Evolutionary conservation across 2,113 vertebrate genomes (phyloP).

Genomic region (Antigone vipio): DNA sequence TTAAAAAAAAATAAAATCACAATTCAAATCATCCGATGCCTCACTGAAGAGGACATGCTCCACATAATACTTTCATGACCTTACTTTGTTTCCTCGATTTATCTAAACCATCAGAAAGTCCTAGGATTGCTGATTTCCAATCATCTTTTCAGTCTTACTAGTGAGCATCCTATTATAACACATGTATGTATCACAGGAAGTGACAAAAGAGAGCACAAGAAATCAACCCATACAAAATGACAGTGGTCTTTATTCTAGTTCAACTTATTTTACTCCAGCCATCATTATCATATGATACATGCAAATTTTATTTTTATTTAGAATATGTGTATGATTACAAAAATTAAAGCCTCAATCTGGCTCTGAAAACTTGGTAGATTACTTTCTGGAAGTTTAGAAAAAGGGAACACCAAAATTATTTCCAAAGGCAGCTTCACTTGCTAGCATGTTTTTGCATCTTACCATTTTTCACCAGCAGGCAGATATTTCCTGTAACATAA

Average conservation of each 20-base stretch:
- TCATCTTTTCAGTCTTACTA: background rate
- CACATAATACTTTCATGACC: background rate
- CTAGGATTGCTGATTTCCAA: background rate
- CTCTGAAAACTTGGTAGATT: background rate
- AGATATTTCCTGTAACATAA: background rate
- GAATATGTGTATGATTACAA: background rate
- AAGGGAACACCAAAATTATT: background rate
- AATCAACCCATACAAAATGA: background rate
- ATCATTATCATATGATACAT: background rate
- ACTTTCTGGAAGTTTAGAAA: background rate
- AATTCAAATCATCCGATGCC: background rate
- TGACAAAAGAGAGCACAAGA: background rate
- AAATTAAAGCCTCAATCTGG: background rate
- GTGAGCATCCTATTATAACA: background rate
- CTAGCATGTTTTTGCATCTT: background rate
- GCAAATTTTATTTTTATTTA: background rate
- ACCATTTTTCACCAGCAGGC: background rate
- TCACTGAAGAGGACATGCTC: background rate
- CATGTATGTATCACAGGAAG: background rate
- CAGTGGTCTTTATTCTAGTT: background rate
- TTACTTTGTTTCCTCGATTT: background rate
- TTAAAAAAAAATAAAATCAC: background rate
- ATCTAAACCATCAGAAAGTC: background rate
- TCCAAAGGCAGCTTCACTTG: fast-evolving
- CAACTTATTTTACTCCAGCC: background rate